These are phyloP conservation scores for Patella depressa DNA, from an alignment of 2,888 invertebrate genomes.

Conservation along the genomic window DNA sequence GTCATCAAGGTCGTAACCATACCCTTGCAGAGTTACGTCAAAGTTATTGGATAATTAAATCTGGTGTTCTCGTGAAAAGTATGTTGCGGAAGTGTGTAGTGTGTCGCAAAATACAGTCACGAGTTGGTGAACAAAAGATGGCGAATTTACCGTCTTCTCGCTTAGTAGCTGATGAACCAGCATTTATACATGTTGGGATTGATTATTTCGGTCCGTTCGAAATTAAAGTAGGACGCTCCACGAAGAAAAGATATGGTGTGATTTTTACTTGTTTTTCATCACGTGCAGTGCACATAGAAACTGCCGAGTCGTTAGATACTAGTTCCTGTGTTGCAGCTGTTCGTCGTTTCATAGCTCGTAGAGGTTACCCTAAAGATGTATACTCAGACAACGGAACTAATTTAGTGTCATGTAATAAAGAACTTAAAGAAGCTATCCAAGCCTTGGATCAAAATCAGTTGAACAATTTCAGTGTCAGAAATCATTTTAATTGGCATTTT, in stretches of 20 bases:
- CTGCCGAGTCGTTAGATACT: neutral
- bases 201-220: constrained; percentile 46
- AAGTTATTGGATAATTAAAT: constrained; percentile 41
- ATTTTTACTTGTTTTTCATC: constrained; percentile 34
- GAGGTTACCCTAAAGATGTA: neutral
- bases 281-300: neutral
- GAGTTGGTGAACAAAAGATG: constrained; percentile 33
- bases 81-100: constrained; percentile 33
- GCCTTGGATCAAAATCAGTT: no score
- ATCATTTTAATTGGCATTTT: no score
- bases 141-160: constrained; percentile 44
- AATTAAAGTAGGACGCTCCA: constrained; percentile 26
- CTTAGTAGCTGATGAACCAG: constrained; percentile 35
- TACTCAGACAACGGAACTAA: no score
- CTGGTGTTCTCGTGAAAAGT: constrained; percentile 31
- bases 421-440: no score
- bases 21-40: constrained; percentile 35
- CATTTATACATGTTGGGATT: constrained; percentile 45
- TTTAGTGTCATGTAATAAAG: no score
- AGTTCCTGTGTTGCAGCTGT: neutral
- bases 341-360: neutral
- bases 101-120: constrained; percentile 27
- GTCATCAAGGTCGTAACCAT: constrained; percentile 42
- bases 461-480: no score
- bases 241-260: constrained; percentile 32